Conservation (phyloP, 2,888 invertebrate genomes). For the Odontomyia ornata region DNA sequence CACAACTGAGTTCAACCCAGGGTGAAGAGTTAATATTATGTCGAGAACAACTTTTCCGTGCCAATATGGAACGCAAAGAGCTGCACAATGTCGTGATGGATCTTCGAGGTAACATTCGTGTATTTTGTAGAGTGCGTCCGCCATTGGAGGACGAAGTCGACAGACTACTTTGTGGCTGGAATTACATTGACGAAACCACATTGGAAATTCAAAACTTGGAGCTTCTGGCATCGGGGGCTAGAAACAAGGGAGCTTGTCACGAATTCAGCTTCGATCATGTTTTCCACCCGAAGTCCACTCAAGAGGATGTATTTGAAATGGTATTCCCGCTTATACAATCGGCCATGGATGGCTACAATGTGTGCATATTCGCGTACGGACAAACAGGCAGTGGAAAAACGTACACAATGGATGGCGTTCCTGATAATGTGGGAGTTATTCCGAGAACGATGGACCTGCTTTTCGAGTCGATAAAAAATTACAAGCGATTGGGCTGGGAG, state of each 20-base stretch:
- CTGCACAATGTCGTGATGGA: constrained; percentile 79
- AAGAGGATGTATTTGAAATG: constrained; percentile 84
- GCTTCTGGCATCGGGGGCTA: constrained; percentile 57
- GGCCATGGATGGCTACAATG: constrained; percentile 87
- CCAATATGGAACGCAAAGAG: constrained; percentile 69
- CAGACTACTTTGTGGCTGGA: constrained; percentile 59
- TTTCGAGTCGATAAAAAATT: constrained; percentile 75
- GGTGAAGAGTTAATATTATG: constrained; percentile 54
- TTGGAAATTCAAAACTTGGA: constrained; percentile 61
- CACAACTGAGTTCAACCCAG: constrained; percentile 55
- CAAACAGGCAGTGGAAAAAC: constrained; percentile 93
- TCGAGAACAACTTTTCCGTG: constrained; percentile 60
- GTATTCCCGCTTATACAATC: constrained; percentile 86
- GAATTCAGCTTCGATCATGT: constrained; percentile 86
- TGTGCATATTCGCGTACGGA: constrained; percentile 91
- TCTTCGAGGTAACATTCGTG: constrained; percentile 80
- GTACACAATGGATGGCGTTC: constrained; percentile 86
- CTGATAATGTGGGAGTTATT: constrained; percentile 80
- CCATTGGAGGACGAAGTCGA: constrained; percentile 69
- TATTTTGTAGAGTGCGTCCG: constrained; percentile 81
- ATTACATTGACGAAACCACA: constrained; percentile 61
- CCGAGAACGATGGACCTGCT: constrained; percentile 84
- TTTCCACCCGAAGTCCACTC: constrained; percentile 76
- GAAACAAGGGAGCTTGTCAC: constrained; percentile 66
- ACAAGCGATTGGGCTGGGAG: constrained; percentile 80